Percentiles rank a stretch among this genome's conserved stretches.
phyloP scores from a whole-genome alignment of 2,113 vertebrate species.

The Oreocharis arfaki region DNA sequence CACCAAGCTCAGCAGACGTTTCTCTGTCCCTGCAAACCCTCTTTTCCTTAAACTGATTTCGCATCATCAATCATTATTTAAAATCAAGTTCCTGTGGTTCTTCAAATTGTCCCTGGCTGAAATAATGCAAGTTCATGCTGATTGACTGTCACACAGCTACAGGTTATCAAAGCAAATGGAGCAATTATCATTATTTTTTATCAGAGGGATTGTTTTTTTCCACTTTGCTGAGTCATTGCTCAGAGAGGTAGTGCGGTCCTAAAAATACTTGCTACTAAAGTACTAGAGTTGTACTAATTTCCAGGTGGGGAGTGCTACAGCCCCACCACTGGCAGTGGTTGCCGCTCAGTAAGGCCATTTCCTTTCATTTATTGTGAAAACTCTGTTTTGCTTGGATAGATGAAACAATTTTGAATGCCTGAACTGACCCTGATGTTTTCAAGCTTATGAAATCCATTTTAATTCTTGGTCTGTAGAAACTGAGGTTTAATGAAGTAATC shows the following conservation, averaged over 20 bases:
- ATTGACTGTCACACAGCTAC: background rate
- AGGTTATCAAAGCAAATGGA: background rate
- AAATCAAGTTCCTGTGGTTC: background rate
- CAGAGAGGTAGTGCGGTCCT: background rate
- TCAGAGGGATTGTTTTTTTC: background rate
- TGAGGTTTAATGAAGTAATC: conserved; percentile 61
- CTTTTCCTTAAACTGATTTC: background rate
- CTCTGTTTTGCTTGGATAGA: conserved; percentile 68
- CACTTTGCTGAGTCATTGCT: background rate
- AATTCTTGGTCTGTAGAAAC: conserved; percentile 60
- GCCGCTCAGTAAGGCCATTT: background rate
- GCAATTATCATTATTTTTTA: background rate
- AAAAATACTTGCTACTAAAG: background rate
- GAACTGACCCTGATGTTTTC: conserved; percentile 58
- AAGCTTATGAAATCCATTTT: conserved; percentile 67
- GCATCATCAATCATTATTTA: background rate
- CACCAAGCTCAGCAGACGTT: background rate
- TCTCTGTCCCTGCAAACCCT: background rate
- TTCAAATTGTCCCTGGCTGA: background rate
- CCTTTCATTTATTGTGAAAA: conserved; percentile 62
- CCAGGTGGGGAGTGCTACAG: conserved; percentile 20
- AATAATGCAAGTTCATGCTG: background rate
- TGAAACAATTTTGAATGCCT: background rate
- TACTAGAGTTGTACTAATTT: conserved; percentile 22
- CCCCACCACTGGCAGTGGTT: background rate